Conservation (phyloP, 2,113 vertebrate species). For the Chaenogobius annularis region DNA sequence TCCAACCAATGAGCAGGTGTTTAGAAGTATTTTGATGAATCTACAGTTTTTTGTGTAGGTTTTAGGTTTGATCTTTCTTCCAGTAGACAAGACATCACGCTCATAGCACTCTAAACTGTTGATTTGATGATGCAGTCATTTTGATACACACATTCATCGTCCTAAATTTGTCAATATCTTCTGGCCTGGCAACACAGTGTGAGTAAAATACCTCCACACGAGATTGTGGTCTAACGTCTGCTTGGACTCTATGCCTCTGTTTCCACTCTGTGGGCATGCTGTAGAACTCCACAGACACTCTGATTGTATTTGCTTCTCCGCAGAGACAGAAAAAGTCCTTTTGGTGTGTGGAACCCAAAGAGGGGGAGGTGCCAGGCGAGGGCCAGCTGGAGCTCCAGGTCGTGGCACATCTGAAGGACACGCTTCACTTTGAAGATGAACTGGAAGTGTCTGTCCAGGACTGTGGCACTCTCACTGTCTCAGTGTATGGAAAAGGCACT, state of each 20-base stretch:
- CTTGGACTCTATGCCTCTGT: background rate
- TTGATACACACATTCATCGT: constrained; percentile 36
- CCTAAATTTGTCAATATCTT: constrained; percentile 2
- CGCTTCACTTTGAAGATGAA: constrained; percentile 71
- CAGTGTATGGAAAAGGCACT: constrained; percentile 75
- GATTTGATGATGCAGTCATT: constrained; percentile 40
- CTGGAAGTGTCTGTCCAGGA: constrained; percentile 76
- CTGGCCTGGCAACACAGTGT: constrained; percentile 10
- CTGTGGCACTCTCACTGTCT: constrained; percentile 66
- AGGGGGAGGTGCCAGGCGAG: constrained; percentile 75
- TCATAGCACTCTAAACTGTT: constrained; percentile 3
- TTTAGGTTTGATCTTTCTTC: background rate
- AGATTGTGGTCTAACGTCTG: constrained; percentile 7
- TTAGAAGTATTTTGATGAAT: background rate
- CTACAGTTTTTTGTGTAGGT: background rate
- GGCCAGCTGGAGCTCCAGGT: constrained; percentile 72
- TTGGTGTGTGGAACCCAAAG: constrained; percentile 80
- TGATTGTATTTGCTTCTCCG: constrained; percentile 29
- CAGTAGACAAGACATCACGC: background rate
- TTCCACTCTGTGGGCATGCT: constrained; percentile 2
- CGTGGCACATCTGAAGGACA: constrained; percentile 64
- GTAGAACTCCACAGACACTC: constrained; percentile 2
- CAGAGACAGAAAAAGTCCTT: constrained; percentile 68
- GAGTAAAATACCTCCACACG: constrained; percentile 14
- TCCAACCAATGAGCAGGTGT: background rate